Evolutionary conservation across 2,113 vertebrate genomes (phyloP).

Genomic region (Pelodiscus sinensis): DNA sequence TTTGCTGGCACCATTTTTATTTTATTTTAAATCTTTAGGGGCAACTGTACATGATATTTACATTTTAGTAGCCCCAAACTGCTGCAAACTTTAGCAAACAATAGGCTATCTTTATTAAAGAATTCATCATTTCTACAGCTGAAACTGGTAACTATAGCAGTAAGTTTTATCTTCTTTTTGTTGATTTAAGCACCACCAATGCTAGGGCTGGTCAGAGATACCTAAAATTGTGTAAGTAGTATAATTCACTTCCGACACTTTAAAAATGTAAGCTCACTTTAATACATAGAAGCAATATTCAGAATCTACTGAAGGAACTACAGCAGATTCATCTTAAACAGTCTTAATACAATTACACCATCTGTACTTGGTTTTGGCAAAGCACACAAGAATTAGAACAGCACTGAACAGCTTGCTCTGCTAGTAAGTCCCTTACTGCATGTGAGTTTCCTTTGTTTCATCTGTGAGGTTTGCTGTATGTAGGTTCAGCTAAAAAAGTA

Average conservation of each 20-base stretch:
- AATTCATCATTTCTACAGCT: conserved; percentile 60
- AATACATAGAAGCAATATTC: neutral
- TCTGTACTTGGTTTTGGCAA: conserved; percentile 13
- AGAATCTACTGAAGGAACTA: conserved; percentile 49
- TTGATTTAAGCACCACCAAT: conserved; percentile 64
- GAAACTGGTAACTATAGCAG: conserved; percentile 51
- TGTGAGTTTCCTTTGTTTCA: neutral
- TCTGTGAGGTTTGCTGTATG: neutral
- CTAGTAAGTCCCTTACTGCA: neutral
- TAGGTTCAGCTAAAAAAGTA: neutral
- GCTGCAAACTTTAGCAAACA: conserved; percentile 16
- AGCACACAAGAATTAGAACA: conserved; percentile 22
- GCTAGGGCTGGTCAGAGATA: conserved; percentile 36
- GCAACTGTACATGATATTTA: neutral
- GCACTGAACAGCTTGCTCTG: neutral
- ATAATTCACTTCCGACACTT: conserved; percentile 35
- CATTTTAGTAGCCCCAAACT: conserved; percentile 19
- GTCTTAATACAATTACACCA: neutral
- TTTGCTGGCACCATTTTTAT: neutral
- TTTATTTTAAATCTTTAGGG: conserved; percentile 26
- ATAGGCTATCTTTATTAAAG: conserved; percentile 56
- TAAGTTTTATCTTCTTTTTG: conserved; percentile 58
- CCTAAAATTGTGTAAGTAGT: conserved; percentile 38
- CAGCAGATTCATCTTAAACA: neutral
- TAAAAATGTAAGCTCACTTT: conserved; percentile 13